phyloP scores from a whole-genome alignment of 2,797 vertebrate genomes.

The Spizella passerina region DNA sequence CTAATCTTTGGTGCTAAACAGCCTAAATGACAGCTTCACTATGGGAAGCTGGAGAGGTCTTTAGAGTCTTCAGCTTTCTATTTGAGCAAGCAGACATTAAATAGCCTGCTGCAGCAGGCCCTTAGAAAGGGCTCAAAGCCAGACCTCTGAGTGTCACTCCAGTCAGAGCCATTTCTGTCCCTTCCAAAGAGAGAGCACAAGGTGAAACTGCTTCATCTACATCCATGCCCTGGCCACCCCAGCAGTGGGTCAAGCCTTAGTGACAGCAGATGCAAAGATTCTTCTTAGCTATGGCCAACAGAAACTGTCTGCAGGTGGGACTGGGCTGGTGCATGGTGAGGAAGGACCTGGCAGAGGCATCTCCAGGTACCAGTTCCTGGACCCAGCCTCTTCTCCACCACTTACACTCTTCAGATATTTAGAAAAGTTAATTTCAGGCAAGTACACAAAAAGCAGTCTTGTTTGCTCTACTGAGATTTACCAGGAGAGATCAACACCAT shows the following conservation, averaged over 20 bases:
- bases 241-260: background rate
- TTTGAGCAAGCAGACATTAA: background rate
- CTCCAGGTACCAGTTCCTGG: background rate
- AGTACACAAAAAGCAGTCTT: background rate
- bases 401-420: background rate
- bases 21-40: background rate
- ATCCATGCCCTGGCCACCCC: background rate
- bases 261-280: background rate
- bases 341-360: background rate
- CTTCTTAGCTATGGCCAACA: background rate
- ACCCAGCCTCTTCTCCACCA: background rate
- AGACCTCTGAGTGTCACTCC: background rate
- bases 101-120: background rate
- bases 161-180: background rate
- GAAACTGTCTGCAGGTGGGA: background rate
- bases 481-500: background rate
- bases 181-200: background rate
- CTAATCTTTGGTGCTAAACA: conserved; percentile 7
- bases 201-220: background rate
- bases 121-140: background rate
- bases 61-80: background rate
- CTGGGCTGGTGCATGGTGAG: background rate
- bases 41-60: background rate
- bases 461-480: background rate
- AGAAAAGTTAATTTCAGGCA: background rate